These are phyloP conservation scores for Zonitis immaculata DNA, from an alignment of 2,888 invertebrate species.

Conservation along the genomic window DNA sequence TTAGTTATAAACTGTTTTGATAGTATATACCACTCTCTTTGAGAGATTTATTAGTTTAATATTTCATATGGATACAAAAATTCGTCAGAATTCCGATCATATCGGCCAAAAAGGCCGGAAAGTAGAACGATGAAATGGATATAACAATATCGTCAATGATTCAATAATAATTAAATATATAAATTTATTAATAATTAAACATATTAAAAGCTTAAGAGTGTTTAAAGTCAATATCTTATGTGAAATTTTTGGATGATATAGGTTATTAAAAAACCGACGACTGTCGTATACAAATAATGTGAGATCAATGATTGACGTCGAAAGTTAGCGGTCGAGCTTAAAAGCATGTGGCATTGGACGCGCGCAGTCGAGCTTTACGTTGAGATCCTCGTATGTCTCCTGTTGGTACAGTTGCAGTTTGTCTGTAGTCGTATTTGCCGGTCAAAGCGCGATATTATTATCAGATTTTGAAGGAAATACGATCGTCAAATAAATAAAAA, in stretches of 20 bases:
- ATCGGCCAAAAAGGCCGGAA: background rate
- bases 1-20: slow-evolving; percentile 1
- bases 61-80: background rate
- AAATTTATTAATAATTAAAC: too few species aligned
- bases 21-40: background rate
- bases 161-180: too few species aligned
- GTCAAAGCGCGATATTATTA: slow-evolving; percentile 18
- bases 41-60: slow-evolving; percentile 3
- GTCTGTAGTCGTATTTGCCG: slow-evolving; percentile 33
- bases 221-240: background rate
- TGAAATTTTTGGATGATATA: slow-evolving; percentile 7
- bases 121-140: background rate
- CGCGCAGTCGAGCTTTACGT: slow-evolving; percentile 35
- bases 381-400: slow-evolving; percentile 26
- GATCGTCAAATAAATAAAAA: background rate
- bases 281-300: slow-evolving; percentile 41
- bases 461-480: background rate
- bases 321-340: slow-evolving; percentile 33
- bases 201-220: too few species aligned
- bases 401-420: slow-evolving; percentile 42
- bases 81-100: background rate
- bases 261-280: slow-evolving; percentile 27
- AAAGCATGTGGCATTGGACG: slow-evolving; percentile 38
- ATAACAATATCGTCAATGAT: too few species aligned
- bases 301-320: slow-evolving; percentile 43